phyloP scores from a whole-genome alignment of 1,140 invertebrate species.

The Mactra quadrangularis region DNA sequence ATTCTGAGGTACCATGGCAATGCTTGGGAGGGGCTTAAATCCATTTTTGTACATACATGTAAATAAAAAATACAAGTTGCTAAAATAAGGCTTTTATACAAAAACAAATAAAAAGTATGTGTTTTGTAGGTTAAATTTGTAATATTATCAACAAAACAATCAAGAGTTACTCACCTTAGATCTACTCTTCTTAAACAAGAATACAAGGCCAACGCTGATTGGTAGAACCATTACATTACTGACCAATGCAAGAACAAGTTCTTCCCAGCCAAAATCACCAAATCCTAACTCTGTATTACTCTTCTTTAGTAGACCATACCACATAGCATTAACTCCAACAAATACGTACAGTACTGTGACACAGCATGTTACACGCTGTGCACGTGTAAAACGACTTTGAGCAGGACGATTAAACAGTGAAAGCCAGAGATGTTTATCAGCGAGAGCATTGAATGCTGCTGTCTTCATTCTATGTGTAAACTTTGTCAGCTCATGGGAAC shows the following conservation, averaged over 20 bases:
- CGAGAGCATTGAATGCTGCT: constrained; percentile 62
- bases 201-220: constrained; percentile 74
- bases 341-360: constrained; percentile 78
- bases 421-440: constrained; percentile 80
- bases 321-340: constrained; percentile 79
- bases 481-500: constrained; percentile 57
- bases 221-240: constrained; percentile 77
- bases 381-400: constrained; percentile 78
- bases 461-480: constrained; percentile 37
- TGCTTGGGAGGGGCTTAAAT: no score
- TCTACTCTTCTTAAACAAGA: constrained; percentile 77
- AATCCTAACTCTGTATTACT: constrained; percentile 34
- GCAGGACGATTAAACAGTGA: constrained; percentile 78
- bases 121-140: no score
- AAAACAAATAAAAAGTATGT: no score
- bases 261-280: constrained; percentile 75
- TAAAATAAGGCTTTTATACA: no score
- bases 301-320: constrained; percentile 79
- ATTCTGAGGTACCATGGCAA: no score
- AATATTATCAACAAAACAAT: no score
- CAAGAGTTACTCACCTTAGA: constrained; percentile 79
- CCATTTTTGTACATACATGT: no score
- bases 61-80: no score
- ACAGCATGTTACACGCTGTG: constrained; percentile 79
- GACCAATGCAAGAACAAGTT: constrained; percentile 77